Percentiles rank a stretch among this genome's conserved stretches.
Evolutionary conservation across 2,113 vertebrate genomes (phyloP).

Genomic region (Pterocles orientalis): DNA sequence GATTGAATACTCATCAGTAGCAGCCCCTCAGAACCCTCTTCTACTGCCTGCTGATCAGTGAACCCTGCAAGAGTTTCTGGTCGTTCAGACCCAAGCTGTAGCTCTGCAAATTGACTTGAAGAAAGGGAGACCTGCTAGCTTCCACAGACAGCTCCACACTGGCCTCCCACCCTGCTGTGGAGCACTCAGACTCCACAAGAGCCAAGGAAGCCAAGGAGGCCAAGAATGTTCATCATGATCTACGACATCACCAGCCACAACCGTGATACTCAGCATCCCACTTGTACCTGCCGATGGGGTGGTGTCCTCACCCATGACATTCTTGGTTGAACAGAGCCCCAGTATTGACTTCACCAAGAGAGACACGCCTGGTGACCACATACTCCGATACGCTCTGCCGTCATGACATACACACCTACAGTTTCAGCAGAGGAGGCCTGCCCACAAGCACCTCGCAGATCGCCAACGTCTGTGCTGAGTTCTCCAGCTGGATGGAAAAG

Average conservation of each 20-base stretch:
- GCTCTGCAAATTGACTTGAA: neutral
- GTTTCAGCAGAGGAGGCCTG: neutral
- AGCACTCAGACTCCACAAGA: neutral
- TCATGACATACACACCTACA: neutral
- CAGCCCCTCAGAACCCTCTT: neutral
- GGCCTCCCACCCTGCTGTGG: neutral
- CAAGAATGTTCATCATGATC: neutral
- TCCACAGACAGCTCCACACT: neutral
- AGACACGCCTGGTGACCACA: neutral
- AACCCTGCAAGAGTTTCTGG: neutral
- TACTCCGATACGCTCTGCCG: neutral
- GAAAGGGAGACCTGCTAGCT: neutral
- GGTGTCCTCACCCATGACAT: neutral
- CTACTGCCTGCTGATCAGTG: neutral
- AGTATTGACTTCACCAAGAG: neutral
- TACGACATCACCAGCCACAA: neutral
- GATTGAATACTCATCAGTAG: neutral
- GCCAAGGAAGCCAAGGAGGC: neutral
- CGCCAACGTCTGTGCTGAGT: neutral
- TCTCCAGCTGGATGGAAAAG: slow-evolving; percentile 31
- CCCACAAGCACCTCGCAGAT: neutral
- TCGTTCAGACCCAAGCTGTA: neutral
- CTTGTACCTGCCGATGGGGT: neutral
- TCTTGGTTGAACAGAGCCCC: slow-evolving; percentile 22
- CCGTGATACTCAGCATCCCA: neutral